Base-by-base conservation (phyloP, 2,888 invertebrate species). In the Phragmatobia fuliginosa region DNA sequence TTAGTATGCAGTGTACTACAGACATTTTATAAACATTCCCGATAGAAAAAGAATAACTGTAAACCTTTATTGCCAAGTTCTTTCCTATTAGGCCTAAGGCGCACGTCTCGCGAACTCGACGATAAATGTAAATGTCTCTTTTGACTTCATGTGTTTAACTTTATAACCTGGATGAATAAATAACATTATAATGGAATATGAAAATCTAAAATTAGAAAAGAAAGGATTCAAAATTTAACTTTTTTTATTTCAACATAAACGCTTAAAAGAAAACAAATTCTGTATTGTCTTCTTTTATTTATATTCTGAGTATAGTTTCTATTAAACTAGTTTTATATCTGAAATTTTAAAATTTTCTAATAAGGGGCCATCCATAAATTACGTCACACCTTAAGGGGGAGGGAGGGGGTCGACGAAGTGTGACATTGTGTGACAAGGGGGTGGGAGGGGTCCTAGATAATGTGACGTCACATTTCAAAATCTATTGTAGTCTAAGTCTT, bases 311-410 rank as follows among this genome's bases (percentile, higher is more conserved):
- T 41, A 5, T 18, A 41, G 16, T 41, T 36, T 1, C 36, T 36
- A 11, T 36, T 36, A 41, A 41, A 41, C 16, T 16, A 18, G 41
- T 18, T 18, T 41, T 41, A 5, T 18, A 4, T 11, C 11, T 75
- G 73, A 10, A 49, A 25, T 78, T 65, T 80, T 68, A 63, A 77
- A 66, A 66, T 62, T 41, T 52, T 41, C 4, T 41, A 18, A 14
- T 3, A 38, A 16, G 38, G 2, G 1, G 18, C n/a, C n/a, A n/a
- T n/a, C n/a, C n/a, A n/a, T n/a, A n/a, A n/a, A n/a, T n/a, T n/a
- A n/a, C n/a, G n/a, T n/a, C n/a, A n/a, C n/a, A n/a, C n/a, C n/a
- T n/a, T n/a, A n/a, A n/a, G n/a, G n/a, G n/a, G n/a, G n/a, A n/a
- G n/a, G n/a, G n/a, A n/a, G n/a, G n/a, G n/a, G n/a, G n/a, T n/a